Conservation (phyloP, 2,888 invertebrate genomes). For the Pemphredon lugubris region DNA sequence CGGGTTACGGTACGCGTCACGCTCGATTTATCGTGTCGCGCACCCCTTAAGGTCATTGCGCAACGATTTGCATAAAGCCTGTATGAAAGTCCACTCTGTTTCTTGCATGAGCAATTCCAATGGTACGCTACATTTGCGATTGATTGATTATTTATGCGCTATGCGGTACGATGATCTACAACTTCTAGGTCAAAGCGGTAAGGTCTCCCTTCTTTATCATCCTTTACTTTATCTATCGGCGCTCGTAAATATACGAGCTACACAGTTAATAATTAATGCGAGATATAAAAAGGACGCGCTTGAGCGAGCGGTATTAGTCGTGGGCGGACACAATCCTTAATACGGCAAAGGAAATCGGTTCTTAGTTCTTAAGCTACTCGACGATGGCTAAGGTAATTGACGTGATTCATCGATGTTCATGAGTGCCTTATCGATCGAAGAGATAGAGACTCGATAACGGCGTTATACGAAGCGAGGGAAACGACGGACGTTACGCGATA, state of each 20-base stretch:
- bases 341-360: background rate
- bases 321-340: background rate
- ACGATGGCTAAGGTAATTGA: no score
- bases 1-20: conserved; percentile 2
- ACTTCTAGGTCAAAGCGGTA: conserved; percentile 6
- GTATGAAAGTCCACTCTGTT: conserved; percentile 7
- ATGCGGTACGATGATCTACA: conserved; percentile 18
- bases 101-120: conserved; percentile 14
- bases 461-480: background rate
- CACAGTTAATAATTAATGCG: conserved; percentile 10
- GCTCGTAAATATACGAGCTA: background rate
- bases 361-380: no score
- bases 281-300: conserved; percentile 1
- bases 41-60: conserved; percentile 18
- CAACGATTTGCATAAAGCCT: conserved; percentile 35
- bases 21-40: conserved; percentile 34
- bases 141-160: conserved; percentile 32
- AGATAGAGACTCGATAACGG: no score
- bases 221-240: background rate
- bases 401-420: conserved; percentile 7
- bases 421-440: background rate
- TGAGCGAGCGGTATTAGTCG: background rate
- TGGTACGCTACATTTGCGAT: conserved; percentile 22
- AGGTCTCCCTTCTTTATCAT: background rate
- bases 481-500: conserved; percentile 8